Evolutionary conservation across 2,888 invertebrate species (phyloP).

Genomic region (Drosophila birchii): DNA sequence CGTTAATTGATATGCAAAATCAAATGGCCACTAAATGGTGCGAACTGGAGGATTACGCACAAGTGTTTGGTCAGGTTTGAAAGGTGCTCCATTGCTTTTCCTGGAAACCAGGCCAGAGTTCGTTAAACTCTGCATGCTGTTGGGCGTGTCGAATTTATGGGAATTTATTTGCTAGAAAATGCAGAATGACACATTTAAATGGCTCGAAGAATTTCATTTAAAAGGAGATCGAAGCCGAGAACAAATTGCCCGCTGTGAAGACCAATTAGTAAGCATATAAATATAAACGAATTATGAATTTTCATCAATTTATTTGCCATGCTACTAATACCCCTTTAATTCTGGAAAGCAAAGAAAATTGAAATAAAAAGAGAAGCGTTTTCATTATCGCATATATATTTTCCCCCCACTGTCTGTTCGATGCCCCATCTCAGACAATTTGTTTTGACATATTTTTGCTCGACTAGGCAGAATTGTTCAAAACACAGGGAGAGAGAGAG

Average conservation of each 20-base stretch:
- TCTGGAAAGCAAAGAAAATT: slow-evolving; percentile 2
- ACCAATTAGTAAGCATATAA: slow-evolving; percentile 8
- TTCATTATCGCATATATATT: slow-evolving; percentile 22
- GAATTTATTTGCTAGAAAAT: slow-evolving; percentile 3
- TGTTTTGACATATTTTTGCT: slow-evolving; percentile 49
- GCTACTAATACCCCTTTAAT: slow-evolving; percentile 4
- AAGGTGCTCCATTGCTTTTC: slow-evolving; percentile 11
- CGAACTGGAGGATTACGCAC: slow-evolving; percentile 33
- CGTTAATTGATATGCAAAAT: slow-evolving; percentile 67
- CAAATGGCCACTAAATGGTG: slow-evolving; percentile 53
- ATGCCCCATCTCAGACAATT: slow-evolving; percentile 22
- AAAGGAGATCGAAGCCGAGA: not conserved
- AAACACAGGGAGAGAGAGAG: slow-evolving; percentile 18
- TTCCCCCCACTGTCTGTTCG: not conserved
- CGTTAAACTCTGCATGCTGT: slow-evolving; percentile 10
- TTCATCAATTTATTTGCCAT: slow-evolving; percentile 5
- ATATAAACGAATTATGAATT: slow-evolving; percentile 1
- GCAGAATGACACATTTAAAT: slow-evolving; percentile 2
- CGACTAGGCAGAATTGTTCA: slow-evolving; percentile 46
- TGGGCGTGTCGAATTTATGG: not conserved
- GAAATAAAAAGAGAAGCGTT: slow-evolving; percentile 1
- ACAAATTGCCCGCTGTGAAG: not conserved
- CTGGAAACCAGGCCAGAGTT: slow-evolving; percentile 17
- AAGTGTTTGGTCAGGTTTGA: slow-evolving; percentile 26
- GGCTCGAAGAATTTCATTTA: not conserved